Base-by-base conservation (phyloP, 2,797 vertebrate species). In the Lacerta agilis region DNA sequence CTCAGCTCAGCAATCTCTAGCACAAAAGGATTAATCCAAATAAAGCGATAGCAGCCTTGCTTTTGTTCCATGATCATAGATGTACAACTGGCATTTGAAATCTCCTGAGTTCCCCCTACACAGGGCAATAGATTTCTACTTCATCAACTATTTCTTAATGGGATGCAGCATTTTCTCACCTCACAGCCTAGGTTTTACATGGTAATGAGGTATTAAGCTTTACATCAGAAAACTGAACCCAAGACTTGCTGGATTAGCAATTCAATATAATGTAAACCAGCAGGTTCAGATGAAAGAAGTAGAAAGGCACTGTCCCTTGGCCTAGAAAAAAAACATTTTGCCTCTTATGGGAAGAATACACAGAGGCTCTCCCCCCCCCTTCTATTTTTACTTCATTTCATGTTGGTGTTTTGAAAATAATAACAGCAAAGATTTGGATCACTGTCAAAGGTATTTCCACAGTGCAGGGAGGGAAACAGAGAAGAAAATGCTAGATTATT, bases 181-280 rank as follows among this genome's bases (percentile, higher is more conserved):
- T 73, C 49, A 73, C 64, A 61, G 80, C 36, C 79, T 33, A 7
- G 78, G 79, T 38, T 75, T 86, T 80, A 61, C 27, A 73, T n/a
- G 67, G 79, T 33, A 87, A 82, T 87, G 79, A 38, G 75, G 75
- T 82, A 87, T 82, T 87, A 87, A 81, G 82, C 69, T 87, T 41
- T 75, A 13, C 38, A 43, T 75, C 55, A 87, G 79, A 55, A 17
- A 87, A 72, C 49, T 17, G 49, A 87, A 81, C 25, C 79, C 69
- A 87, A 87, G 69, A 33, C 49, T 80, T 64, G 41, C 55, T 64
- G 38, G 69, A 64, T 75, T 66, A 87, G 86, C 45, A 79, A 73
- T 81, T 87, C 69, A 43, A 64, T 71, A 58, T 25, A 81, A 73
- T 36, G 25, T 64, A 75, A n/a, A 75, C 75, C 67, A 45, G 86